Base-by-base conservation (phyloP, 2,797 vertebrate species). In the Rhinatrema bivittatum region DNA sequence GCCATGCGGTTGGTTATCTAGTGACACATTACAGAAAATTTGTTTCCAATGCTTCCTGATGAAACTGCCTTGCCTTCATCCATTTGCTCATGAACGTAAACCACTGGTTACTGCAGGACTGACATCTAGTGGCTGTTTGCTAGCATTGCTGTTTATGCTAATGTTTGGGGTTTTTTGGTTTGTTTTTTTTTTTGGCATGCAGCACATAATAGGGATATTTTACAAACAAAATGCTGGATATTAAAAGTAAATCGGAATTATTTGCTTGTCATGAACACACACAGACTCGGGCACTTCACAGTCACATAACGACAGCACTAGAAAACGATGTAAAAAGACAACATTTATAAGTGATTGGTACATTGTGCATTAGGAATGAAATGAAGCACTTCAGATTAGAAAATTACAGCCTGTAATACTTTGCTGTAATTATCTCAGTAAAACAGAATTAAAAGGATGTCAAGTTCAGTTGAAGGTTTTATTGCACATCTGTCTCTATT, bases 51-150 rank as follows among this genome's bases (percentile, higher is more conserved):
- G 4, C 26, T 28, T 53, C 47, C 20, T 42, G 36, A 43, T 27
- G 26, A 19, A 47, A 38, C 16, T 35, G 22, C 21, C 39, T 18
- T 5, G 12, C n/a, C n/a, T n/a, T n/a, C n/a, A n/a, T n/a, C n/a
- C n/a, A n/a, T n/a, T n/a, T 18, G 31, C 45, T 35, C 17, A 7
- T 2, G 45, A 30, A 42, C 45, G 47, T 53, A 42, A 59, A 57
- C 46, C 35, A 56, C 56, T 65, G 53, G 32, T 55, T 51, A 46
- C 58, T 39, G 50, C 67, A 22, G 39, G 65, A 46, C 65, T 73
- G 70, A 68, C 70, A 68, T 55, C 70, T 73, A 68, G 70, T 68
- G 70, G 70, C 32, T 47, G 8, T 22, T 20, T 12, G 47, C 47
- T 58, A 53, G n/a, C 9, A 56, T 41, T 66, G 70, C 70, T 38